Percentiles rank a stretch among this genome's conserved stretches.
phyloP scores from a whole-genome alignment of 2,113 vertebrate species.

The Gobiocypris rarus region DNA sequence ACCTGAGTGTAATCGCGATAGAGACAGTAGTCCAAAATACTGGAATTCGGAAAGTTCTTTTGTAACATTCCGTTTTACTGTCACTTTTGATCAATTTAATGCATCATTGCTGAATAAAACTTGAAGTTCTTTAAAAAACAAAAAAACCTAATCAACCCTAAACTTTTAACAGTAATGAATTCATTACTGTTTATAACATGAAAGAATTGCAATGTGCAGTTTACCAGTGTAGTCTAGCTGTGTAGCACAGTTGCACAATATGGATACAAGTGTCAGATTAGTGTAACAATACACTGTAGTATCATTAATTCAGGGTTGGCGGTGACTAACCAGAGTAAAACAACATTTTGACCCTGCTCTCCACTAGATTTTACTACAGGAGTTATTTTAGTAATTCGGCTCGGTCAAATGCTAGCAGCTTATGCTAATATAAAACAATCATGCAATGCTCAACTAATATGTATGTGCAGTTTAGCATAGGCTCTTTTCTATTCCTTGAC shows the following conservation, averaged over 20 bases:
- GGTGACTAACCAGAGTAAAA: not conserved
- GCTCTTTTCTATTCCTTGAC: not conserved
- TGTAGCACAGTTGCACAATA: not conserved
- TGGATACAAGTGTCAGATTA: not conserved
- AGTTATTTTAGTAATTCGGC: not conserved
- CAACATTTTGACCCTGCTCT: not conserved
- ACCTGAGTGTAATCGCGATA: too few relatives aligned
- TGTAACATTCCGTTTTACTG: too few relatives aligned
- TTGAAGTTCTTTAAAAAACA: too few relatives aligned
- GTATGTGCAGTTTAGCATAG: not conserved
- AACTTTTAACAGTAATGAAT: not conserved
- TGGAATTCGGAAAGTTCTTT: too few relatives aligned
- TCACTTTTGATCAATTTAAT: too few relatives aligned
- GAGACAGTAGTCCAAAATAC: too few relatives aligned
- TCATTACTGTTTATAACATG: not conserved
- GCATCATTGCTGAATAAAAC: too few relatives aligned
- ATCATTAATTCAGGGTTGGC: not conserved
- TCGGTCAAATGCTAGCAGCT: not conserved
- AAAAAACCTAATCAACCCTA: too few relatives aligned
- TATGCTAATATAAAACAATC: conserved; percentile 8
- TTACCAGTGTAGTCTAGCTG: not conserved
- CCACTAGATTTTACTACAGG: not conserved
- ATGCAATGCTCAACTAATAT: not conserved
- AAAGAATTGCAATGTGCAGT: not conserved
- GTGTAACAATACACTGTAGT: not conserved